Conservation (phyloP, 2,113 vertebrate genomes). For the Trogon surrucura region DNA sequence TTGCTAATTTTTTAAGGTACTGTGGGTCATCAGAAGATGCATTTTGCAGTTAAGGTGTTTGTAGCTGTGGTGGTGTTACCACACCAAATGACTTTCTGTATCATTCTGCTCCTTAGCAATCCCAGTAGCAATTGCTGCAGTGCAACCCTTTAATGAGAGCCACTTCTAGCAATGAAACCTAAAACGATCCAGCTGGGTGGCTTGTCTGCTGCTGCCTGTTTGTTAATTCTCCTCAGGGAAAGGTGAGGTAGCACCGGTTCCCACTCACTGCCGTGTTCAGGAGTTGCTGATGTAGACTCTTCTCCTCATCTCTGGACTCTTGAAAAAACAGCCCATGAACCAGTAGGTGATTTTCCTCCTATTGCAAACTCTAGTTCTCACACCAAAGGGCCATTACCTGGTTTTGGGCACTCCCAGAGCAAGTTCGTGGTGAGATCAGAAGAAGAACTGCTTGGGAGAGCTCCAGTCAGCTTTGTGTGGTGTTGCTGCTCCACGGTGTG, state of each 20-base stretch:
- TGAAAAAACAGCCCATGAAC: background rate
- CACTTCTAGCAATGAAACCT: background rate
- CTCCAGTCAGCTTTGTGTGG: background rate
- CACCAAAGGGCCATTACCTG: background rate
- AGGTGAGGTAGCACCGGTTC: background rate
- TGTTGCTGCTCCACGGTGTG: accelerated
- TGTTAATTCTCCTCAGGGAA: background rate
- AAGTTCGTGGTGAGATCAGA: background rate
- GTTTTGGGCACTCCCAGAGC: background rate
- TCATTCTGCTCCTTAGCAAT: background rate
- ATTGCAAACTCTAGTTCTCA: background rate
- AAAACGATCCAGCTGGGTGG: background rate
- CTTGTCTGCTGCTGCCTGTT: background rate
- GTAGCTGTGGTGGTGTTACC: background rate
- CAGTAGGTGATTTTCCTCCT: background rate
- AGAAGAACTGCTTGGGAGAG: background rate
- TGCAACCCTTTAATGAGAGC: background rate
- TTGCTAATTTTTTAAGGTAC: background rate
- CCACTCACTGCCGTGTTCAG: background rate
- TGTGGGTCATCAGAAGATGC: background rate
- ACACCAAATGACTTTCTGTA: background rate
- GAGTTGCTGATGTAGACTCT: background rate
- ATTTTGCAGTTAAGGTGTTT: background rate
- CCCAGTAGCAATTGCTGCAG: background rate
- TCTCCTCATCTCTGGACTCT: background rate